phyloP scores from a whole-genome alignment of 2,888 invertebrate genomes.

The Cheilosia soror region DNA sequence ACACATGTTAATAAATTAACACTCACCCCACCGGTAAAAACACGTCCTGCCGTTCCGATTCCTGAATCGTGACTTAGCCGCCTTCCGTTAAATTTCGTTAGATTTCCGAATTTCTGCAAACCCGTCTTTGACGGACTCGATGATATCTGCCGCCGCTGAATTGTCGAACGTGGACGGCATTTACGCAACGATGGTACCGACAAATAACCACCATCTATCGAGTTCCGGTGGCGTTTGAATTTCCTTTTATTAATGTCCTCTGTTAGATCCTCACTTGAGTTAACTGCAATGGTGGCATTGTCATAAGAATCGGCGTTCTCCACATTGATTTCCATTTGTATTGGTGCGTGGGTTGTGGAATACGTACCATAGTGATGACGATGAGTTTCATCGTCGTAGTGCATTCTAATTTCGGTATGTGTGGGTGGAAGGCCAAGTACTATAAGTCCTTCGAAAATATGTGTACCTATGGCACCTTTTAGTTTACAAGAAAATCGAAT shows the following conservation, averaged over 20 bases:
- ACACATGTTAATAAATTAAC: constrained; percentile 19
- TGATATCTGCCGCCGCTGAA: constrained; percentile 79
- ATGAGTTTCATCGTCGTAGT: constrained; percentile 57
- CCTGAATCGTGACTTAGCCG: constrained; percentile 83
- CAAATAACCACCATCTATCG: constrained; percentile 79
- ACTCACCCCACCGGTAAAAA: constrained; percentile 78
- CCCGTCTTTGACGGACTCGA: constrained; percentile 83
- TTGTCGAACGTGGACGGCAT: constrained; percentile 75
- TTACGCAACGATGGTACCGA: constrained; percentile 81
- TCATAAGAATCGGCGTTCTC: constrained; percentile 76
- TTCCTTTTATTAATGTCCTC: constrained; percentile 72
- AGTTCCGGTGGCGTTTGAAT: constrained; percentile 68
- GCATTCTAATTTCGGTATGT: constrained; percentile 41
- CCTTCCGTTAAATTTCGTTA: constrained; percentile 78
- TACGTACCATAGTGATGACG: constrained; percentile 52
- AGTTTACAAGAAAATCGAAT: constrained; percentile 13
- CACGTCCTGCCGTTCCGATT: constrained; percentile 80
- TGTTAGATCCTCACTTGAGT: constrained; percentile 81
- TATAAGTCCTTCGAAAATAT: constrained; percentile 50
- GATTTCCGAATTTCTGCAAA: constrained; percentile 77
- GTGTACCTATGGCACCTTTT: too few species aligned
- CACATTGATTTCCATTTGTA: constrained; percentile 72
- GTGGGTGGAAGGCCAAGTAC: constrained; percentile 17
- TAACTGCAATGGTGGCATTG: constrained; percentile 80
- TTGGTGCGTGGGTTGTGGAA: constrained; percentile 52